Evolutionary conservation across 2,113 vertebrate genomes (phyloP).

Genomic region (Chunga burmeisteri): DNA sequence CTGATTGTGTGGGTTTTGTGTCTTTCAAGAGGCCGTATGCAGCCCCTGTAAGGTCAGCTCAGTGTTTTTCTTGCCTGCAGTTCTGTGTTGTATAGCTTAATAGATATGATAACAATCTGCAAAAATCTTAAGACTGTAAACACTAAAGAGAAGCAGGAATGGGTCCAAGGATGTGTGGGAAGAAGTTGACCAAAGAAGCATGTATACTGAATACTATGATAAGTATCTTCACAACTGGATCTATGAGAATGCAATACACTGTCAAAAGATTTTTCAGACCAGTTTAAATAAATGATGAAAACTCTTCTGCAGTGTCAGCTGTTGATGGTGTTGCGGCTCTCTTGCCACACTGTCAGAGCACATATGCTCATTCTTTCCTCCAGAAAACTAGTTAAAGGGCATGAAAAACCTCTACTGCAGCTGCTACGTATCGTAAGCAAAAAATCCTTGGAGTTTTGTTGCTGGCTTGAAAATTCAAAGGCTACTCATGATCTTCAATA

Average conservation of each 20-base stretch:
- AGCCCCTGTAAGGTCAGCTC: neutral
- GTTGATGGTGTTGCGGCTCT: slow-evolving; percentile 1
- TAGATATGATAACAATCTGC: slow-evolving; percentile 44
- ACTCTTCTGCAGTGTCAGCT: slow-evolving; percentile 28
- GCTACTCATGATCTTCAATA: neutral
- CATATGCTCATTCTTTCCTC: neutral
- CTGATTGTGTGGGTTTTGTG: neutral
- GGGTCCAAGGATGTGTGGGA: neutral
- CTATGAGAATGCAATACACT: slow-evolving; percentile 2
- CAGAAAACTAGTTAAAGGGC: slow-evolving; percentile 18
- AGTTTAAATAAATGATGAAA: slow-evolving; percentile 50
- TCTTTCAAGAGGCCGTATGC: neutral
- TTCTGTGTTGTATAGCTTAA: neutral
- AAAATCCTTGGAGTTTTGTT: neutral
- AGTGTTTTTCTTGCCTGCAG: slow-evolving; percentile 24
- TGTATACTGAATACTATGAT: neutral
- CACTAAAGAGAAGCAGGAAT: neutral
- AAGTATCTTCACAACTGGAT: slow-evolving; percentile 43
- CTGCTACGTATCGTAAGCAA: neutral
- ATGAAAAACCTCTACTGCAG: neutral
- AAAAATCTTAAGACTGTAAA: slow-evolving; percentile 40
- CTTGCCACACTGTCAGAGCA: neutral
- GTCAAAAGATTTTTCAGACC: slow-evolving; percentile 20
- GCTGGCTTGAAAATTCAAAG: neutral
- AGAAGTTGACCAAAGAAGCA: slow-evolving; percentile 8